These are phyloP conservation scores for Chrysomela aeneicollis DNA, from an alignment of 2,888 invertebrate species.

Conservation along the genomic window DNA sequence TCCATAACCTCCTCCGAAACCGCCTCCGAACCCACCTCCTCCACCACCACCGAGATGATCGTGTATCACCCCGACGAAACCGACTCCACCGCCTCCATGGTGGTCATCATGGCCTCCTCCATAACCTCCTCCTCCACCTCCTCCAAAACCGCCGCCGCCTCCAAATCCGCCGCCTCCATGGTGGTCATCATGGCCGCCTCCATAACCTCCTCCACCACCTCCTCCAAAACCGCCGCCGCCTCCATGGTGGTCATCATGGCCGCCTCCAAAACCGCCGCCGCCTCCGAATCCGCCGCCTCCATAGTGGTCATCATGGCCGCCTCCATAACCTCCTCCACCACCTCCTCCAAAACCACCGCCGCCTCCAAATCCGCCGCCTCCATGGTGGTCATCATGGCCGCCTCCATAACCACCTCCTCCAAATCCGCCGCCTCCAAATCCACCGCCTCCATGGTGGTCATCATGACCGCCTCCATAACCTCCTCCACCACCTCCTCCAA, in stretches of 20 bases:
- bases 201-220: constrained; percentile 18
- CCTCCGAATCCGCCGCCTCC: constrained; percentile 5
- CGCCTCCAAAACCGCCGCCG: constrained; percentile 12
- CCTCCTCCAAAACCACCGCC: constrained; percentile 18
- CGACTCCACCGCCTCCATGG: constrained; percentile 17
- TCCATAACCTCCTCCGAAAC: constrained; percentile 19
- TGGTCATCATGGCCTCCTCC: constrained; percentile 24
- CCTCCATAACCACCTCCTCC: background rate
- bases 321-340: constrained; percentile 8
- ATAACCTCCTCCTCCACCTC: constrained; percentile 8
- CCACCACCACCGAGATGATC: constrained; percentile 17
- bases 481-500: constrained; percentile 19
- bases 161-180: constrained; percentile 4
- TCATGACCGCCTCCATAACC: constrained; percentile 20
- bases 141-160: constrained; percentile 16
- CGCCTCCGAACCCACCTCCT: constrained; percentile 18
- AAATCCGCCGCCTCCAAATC: background rate
- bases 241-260: constrained; percentile 3
- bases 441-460: constrained; percentile 14
- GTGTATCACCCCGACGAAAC: constrained; percentile 12
- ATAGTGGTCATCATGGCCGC: constrained; percentile 12
- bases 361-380: constrained; percentile 20
- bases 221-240: constrained; percentile 16
- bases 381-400: background rate
- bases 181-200: constrained; percentile 13